These are phyloP conservation scores for Mamestra configurata DNA, from an alignment of 1,140 invertebrate species.

Conservation along the genomic window DNA sequence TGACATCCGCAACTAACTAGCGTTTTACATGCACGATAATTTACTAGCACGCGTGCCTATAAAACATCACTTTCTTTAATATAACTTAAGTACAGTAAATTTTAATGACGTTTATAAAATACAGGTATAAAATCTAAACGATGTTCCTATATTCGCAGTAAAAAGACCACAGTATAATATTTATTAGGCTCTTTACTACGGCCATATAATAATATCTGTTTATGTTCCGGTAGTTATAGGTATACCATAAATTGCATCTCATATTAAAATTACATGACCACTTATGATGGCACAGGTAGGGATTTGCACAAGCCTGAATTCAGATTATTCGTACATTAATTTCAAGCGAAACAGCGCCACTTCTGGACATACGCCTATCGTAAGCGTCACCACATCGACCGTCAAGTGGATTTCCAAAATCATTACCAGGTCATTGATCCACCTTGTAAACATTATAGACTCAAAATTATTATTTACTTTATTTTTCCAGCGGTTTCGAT, in stretches of 20 bases:
- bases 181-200: constrained; percentile 7
- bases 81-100: constrained; percentile 14
- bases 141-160: constrained; percentile 13
- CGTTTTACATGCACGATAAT: constrained; percentile 5
- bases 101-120: constrained; percentile 40
- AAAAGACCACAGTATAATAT: constrained; percentile 25
- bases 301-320: no score
- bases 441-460: no score
- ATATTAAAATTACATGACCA: neutral
- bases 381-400: no score
- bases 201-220: constrained; percentile 1
- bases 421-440: no score
- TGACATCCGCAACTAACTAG: constrained; percentile 40
- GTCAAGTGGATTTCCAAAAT: no score
- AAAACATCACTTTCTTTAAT: constrained; percentile 27
- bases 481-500: no score
- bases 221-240: constrained; percentile 1
- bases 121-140: constrained; percentile 31
- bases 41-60: constrained; percentile 15
- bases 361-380: no score
- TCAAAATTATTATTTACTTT: no score
- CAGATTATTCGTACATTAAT: no score
- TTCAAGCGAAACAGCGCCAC: no score
- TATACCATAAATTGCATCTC: neutral
- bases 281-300: no score